A percentile compares a stretch with the other conserved stretches of the same genome.
Evolutionary conservation across 1,140 invertebrate genomes (phyloP).

Genomic region (Papilio glaucus): DNA sequence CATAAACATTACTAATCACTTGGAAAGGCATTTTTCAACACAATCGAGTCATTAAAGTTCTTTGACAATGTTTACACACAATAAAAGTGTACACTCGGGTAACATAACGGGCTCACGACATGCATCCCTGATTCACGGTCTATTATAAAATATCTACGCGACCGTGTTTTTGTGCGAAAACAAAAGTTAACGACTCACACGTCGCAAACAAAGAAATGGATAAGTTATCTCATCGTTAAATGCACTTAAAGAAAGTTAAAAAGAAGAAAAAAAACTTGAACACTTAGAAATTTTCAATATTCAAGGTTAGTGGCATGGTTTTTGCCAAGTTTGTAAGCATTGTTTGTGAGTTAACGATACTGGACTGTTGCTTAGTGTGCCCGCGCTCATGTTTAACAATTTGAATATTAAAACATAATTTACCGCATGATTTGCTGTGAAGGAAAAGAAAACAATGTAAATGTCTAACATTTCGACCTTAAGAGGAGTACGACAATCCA

Average conservation of each 20-base stretch:
- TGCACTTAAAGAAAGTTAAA: slow-evolving; percentile 5
- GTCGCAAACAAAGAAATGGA: neutral
- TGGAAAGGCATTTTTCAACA: slow-evolving; percentile 42
- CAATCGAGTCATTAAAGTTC: slow-evolving; percentile 53
- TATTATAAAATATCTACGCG: slow-evolving; percentile 36
- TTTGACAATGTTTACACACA: slow-evolving; percentile 45
- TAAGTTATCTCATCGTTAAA: slow-evolving; percentile 6
- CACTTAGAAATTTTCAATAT: neutral
- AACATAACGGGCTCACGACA: slow-evolving; percentile 48
- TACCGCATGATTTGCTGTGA: neutral
- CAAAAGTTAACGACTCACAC: neutral
- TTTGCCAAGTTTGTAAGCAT: neutral
- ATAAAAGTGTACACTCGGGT: slow-evolving; percentile 44
- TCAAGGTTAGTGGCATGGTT: neutral
- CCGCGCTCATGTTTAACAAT: neutral
- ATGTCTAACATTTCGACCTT: neutral
- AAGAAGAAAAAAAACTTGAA: neutral
- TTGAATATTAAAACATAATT: neutral
- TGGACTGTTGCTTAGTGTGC: neutral
- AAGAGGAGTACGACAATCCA: too few species aligned
- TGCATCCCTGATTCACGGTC: slow-evolving; percentile 43
- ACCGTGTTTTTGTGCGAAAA: slow-evolving; percentile 23
- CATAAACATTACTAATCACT: slow-evolving; percentile 37
- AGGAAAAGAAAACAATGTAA: neutral
- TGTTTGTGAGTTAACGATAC: slow-evolving; percentile 3